Evolutionary conservation across 1,140 invertebrate species (phyloP), one percentile per base, ranked within the genome.

Genomic region (Leptonema lineaticorne): DNA sequence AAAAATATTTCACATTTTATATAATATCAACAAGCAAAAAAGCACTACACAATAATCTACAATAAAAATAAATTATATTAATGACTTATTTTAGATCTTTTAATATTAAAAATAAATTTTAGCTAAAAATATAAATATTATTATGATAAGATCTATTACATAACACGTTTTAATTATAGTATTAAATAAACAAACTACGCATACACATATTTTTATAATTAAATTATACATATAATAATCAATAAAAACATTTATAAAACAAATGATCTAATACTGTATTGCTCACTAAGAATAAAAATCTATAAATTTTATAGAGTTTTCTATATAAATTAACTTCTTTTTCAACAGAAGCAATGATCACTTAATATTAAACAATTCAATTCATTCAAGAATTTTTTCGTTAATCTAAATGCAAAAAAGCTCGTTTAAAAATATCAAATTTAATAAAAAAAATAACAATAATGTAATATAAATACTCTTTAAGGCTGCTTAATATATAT

Each of bases 281-380:
- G 46, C 8, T 45, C 24, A 11, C 37, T 46, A 22, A 29, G 27
- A 29, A 29, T 30, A 64, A 30, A n/a, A 69, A 62, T 66, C 68
- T 69, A 69, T 69, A 69, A 59, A 66, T 69, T 66, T 66, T 69
- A 69, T 69, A 69, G 68, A 69, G 45, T 65, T 53, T 37, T 24
- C 8, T 18, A 37, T 14, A 53, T 53, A 14, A 24, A 26, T 53
- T 24, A 22, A 53, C 50, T 53, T 26, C 20, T 48, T 48, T 41
- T 41, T 11, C 9, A 24, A 26, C 14, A 53, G 22, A 53, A 24
- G 20, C 50, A 24, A 14, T 16, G 9, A 22, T 53, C 1, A 26
- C 18, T 53, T 24, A 53, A 24, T 24, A 33, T 59, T 59, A 16
- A 33, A 59, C 33, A 59, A 30, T 33, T 22, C 33, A 24, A 7